Conservation (phyloP, 2,888 invertebrate genomes). For the Drosophila kambysellisi region DNA sequence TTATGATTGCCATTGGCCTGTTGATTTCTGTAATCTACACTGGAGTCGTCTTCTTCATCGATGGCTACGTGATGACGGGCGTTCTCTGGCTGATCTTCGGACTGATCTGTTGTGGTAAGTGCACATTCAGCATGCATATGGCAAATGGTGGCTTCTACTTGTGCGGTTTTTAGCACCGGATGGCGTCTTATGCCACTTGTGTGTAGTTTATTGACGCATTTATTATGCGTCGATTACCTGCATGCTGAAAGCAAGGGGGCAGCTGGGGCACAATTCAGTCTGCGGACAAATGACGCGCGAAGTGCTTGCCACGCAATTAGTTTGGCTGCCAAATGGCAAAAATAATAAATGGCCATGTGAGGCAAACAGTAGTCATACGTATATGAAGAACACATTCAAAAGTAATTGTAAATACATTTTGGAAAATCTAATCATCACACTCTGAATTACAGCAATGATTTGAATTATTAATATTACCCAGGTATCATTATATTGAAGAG, state of each 20-base stretch:
- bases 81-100: slow-evolving; percentile 88
- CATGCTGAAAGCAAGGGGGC: slow-evolving; percentile 41
- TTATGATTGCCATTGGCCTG: slow-evolving; percentile 91
- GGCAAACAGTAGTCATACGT: slow-evolving; percentile 33
- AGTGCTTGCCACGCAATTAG: slow-evolving; percentile 61
- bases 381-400: background rate
- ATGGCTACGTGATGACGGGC: slow-evolving; percentile 87
- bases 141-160: slow-evolving; percentile 26
- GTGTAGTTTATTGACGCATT: slow-evolving; percentile 68
- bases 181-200: slow-evolving; percentile 49
- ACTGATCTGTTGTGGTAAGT: slow-evolving; percentile 87
- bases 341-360: slow-evolving; percentile 38
- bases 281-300: slow-evolving; percentile 69
- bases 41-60: slow-evolving; percentile 90
- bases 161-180: slow-evolving; percentile 72
- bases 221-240: slow-evolving; percentile 71
- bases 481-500: too few relatives aligned
- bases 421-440: too few relatives aligned
- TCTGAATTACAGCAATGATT: background rate
- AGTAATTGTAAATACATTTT: background rate
- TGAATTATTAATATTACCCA: too few relatives aligned
- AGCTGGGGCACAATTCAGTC: slow-evolving; percentile 14
- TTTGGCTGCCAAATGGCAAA: slow-evolving; percentile 48
- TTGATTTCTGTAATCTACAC: slow-evolving; percentile 93
- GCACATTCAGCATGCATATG: slow-evolving; percentile 4